A percentile compares a stretch with the other conserved stretches of the same genome.
These are phyloP conservation scores for Lithophane leautieri DNA, from an alignment of 2,888 invertebrate genomes.

Conservation along the genomic window DNA sequence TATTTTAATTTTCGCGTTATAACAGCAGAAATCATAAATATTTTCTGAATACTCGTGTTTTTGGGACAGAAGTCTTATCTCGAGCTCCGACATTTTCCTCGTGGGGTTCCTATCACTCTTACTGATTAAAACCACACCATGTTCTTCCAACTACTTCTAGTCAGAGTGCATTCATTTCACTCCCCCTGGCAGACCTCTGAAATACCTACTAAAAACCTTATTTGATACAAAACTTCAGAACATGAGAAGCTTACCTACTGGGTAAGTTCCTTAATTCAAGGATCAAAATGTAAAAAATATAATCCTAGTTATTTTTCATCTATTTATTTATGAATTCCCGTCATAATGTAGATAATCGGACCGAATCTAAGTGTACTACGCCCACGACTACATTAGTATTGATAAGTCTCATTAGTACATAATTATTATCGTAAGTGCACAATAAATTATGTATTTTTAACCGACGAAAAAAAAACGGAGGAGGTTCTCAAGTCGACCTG, in stretches of 20 bases:
- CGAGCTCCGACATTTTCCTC: background rate
- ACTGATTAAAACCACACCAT: background rate
- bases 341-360: constrained; percentile 17
- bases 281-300: background rate
- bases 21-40: background rate
- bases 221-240: background rate
- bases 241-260: background rate
- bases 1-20: background rate
- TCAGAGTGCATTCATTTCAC: background rate
- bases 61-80: background rate
- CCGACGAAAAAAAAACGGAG: no score
- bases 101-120: background rate
- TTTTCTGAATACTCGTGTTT: background rate
- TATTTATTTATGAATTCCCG: constrained; percentile 10
- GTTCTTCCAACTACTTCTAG: background rate
- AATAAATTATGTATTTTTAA: background rate
- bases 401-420: constrained; percentile 20
- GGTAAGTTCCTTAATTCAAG: background rate
- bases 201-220: background rate
- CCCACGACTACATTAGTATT: constrained; percentile 40
- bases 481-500: no score
- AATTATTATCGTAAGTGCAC: background rate
- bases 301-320: background rate
- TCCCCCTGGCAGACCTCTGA: background rate
- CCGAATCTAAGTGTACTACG: constrained; percentile 22